A percentile compares a stretch with the other conserved stretches of the same genome.
Conservation (phyloP, 1,140 invertebrate genomes). For the Latrodectus geometricus region DNA sequence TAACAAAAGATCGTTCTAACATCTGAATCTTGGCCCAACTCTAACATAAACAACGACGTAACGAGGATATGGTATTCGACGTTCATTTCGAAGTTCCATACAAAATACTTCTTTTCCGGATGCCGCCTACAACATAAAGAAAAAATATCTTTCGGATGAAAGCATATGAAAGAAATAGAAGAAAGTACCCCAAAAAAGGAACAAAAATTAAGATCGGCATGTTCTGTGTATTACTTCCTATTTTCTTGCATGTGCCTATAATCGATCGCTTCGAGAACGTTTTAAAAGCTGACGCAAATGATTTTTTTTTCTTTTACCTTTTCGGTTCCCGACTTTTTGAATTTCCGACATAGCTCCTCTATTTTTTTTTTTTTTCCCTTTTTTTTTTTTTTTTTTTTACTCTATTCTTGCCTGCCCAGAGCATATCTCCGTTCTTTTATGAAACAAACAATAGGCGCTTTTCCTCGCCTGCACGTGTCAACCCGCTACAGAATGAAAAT, state of each 20-base stretch:
- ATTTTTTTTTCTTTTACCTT: conserved; percentile 36
- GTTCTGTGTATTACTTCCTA: conserved; percentile 51
- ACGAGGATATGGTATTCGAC: conserved; percentile 38
- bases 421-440: not conserved
- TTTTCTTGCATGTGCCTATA: conserved; percentile 44
- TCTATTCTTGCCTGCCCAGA: not conserved
- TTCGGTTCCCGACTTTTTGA: not conserved
- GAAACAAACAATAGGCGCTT: not conserved
- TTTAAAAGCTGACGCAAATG: conserved; percentile 39
- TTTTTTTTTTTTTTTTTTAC: too few relatives aligned
- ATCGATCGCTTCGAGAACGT: conserved; percentile 43
- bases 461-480: not conserved
- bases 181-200: not conserved
- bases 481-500: not conserved
- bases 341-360: not conserved
- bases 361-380: too few relatives aligned
- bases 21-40: conserved; percentile 43
- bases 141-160: not conserved
- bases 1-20: not conserved
- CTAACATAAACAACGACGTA: conserved; percentile 39
- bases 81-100: conserved; percentile 1
- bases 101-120: conserved; percentile 36
- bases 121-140: not conserved
- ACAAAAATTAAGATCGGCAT: conserved; percentile 49
- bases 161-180: conserved; percentile 4